These are phyloP conservation scores for Gastrophysa polygoni DNA, from an alignment of 2,888 invertebrate genomes.

Conservation along the genomic window DNA sequence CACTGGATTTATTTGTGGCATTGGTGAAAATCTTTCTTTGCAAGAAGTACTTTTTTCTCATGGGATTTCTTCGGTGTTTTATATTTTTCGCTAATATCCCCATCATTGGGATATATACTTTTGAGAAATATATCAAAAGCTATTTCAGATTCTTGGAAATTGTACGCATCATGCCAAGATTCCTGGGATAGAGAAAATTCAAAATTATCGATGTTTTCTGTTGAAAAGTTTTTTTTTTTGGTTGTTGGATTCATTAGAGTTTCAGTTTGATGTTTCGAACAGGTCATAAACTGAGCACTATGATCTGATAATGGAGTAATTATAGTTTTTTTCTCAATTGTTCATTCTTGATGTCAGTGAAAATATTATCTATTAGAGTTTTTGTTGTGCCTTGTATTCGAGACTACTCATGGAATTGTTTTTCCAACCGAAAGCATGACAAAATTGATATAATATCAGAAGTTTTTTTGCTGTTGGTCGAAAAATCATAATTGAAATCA, in stretches of 20 bases:
- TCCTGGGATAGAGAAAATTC: background rate
- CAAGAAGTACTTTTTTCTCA: constrained; percentile 1
- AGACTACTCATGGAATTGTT: background rate
- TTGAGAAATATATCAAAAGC: background rate
- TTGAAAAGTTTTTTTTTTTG: background rate
- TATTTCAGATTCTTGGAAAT: background rate
- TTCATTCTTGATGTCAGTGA: background rate
- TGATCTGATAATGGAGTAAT: constrained; percentile 3
- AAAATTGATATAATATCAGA: too few species aligned
- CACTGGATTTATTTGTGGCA: background rate
- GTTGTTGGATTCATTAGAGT: background rate
- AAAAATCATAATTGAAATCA: too few species aligned
- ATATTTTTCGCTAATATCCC: background rate
- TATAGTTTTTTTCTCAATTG: background rate
- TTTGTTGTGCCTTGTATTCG: constrained; percentile 2
- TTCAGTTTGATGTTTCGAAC: too few species aligned
- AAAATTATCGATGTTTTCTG: background rate
- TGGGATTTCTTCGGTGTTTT: background rate
- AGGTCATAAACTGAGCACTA: background rate
- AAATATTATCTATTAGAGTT: constrained; percentile 2
- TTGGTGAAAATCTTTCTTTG: background rate
- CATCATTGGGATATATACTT: background rate
- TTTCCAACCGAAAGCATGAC: too few species aligned
- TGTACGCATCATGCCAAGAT: background rate
- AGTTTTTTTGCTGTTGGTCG: too few species aligned